Evolutionary conservation across 2,888 invertebrate genomes (phyloP).

Genomic region (Limenitis camilla): DNA sequence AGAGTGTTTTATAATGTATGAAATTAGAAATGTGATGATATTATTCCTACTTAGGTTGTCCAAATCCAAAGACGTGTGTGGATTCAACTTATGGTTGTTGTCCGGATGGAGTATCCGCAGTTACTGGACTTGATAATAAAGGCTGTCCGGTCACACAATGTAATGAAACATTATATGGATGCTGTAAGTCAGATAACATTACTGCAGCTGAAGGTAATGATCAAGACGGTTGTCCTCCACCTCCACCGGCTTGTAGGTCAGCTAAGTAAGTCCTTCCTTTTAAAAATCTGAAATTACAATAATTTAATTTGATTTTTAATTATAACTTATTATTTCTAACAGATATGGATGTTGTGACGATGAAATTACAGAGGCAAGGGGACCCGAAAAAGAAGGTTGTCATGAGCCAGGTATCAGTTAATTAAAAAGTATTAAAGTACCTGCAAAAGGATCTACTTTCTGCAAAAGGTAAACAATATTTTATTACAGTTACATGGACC

Average conservation of each 20-base stretch:
- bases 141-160: constrained; percentile 87
- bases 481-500: constrained; percentile 12
- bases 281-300: constrained; percentile 16
- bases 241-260: constrained; percentile 71
- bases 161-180: constrained; percentile 87
- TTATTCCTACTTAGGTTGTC: constrained; percentile 73
- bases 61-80: constrained; percentile 81
- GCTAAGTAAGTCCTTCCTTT: constrained; percentile 60
- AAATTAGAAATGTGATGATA: not conserved
- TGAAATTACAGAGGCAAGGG: constrained; percentile 77
- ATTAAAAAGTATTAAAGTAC: not conserved
- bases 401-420: constrained; percentile 44
- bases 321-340: constrained; percentile 7
- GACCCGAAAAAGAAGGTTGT: constrained; percentile 73
- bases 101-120: constrained; percentile 85
- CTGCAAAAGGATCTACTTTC: not conserved
- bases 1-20: no score
- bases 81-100: constrained; percentile 88
- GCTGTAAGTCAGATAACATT: constrained; percentile 83
- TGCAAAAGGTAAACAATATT: not conserved
- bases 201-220: constrained; percentile 87
- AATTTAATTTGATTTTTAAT: not conserved
- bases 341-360: constrained; percentile 84
- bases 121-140: constrained; percentile 78
- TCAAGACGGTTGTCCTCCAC: constrained; percentile 87